Percentiles rank a stretch among this genome's conserved stretches.
phyloP scores from a whole-genome alignment of 2,888 invertebrate genomes.

The Acheta domesticus region DNA sequence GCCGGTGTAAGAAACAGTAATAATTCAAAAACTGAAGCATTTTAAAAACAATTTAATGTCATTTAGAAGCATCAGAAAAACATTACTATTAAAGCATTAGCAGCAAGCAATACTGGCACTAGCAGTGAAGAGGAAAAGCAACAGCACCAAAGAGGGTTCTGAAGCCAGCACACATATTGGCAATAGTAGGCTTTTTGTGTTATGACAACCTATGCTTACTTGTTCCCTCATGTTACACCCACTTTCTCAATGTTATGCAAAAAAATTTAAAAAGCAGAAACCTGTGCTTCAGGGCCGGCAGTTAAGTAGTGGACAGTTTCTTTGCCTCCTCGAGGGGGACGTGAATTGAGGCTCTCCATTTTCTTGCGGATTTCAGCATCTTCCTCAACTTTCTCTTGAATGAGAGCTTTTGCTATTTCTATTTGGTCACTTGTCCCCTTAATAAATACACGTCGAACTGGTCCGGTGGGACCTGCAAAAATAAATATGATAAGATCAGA shows the following conservation, averaged over 20 bases:
- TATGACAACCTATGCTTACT: no score
- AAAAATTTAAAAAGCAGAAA: not conserved
- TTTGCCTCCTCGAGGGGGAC: slow-evolving; percentile 53
- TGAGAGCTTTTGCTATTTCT: slow-evolving; percentile 63
- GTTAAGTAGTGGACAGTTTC: slow-evolving; percentile 28
- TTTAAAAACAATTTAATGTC: no score
- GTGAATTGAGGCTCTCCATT: slow-evolving; percentile 50
- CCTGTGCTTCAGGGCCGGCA: not conserved
- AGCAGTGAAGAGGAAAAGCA: no score
- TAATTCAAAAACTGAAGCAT: no score
- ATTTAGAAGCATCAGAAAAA: no score
- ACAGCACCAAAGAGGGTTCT: no score
- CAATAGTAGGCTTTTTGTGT: no score
- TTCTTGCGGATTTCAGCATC: slow-evolving; percentile 50
- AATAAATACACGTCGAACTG: slow-evolving; percentile 46
- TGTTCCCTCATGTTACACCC: no score
- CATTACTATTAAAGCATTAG: no score
- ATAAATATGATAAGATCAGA: slow-evolving; percentile 3
- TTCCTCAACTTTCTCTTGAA: slow-evolving; percentile 65
- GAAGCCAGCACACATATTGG: no score
- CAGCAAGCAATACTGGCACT: no score
- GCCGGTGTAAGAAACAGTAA: no score
- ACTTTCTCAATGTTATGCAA: not conserved
- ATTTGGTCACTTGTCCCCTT: slow-evolving; percentile 74
- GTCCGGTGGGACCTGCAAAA: slow-evolving; percentile 40